Evolutionary conservation across 1,140 invertebrate genomes (phyloP).

Genomic region (Papilio helenus): DNA sequence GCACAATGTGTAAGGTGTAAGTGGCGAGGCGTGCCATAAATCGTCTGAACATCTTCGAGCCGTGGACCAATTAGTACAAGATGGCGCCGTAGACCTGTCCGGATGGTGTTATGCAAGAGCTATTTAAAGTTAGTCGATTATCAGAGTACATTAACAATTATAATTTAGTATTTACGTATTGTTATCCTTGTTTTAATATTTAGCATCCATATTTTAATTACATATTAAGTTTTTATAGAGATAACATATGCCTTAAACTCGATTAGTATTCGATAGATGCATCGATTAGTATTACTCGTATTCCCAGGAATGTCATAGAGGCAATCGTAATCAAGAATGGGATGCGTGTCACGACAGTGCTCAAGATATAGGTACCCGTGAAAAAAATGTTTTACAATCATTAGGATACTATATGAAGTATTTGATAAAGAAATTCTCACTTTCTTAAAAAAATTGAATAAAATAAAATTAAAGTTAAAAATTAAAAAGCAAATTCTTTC

Average conservation of each 20-base stretch:
- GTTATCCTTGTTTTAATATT: not conserved
- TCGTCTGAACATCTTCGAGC: constrained; percentile 74
- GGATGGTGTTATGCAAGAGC: constrained; percentile 50
- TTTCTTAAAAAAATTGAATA: not conserved
- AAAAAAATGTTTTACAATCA: too few relatives aligned
- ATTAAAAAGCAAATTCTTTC: constrained; percentile 36
- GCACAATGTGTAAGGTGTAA: constrained; percentile 56
- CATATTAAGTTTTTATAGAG: not conserved
- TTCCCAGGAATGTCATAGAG: too few relatives aligned
- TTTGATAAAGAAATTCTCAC: too few relatives aligned
- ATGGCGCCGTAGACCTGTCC: constrained; percentile 64
- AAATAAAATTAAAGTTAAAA: not conserved
- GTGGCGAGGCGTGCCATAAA: constrained; percentile 66
- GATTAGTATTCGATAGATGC: too few relatives aligned
- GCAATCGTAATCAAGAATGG: too few relatives aligned
- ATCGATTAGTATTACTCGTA: too few relatives aligned
- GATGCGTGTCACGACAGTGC: too few relatives aligned
- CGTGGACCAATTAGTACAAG: constrained; percentile 80
- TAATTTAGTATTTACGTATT: not conserved
- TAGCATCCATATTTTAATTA: not conserved
- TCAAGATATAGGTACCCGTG: too few relatives aligned
- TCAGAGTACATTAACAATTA: not conserved
- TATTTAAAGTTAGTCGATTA: constrained; percentile 9
- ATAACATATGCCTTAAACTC: too few relatives aligned
- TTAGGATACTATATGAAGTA: too few relatives aligned